Base-by-base conservation (phyloP, 2,113 vertebrate genomes). In the Callopanchax toddi region DNA sequence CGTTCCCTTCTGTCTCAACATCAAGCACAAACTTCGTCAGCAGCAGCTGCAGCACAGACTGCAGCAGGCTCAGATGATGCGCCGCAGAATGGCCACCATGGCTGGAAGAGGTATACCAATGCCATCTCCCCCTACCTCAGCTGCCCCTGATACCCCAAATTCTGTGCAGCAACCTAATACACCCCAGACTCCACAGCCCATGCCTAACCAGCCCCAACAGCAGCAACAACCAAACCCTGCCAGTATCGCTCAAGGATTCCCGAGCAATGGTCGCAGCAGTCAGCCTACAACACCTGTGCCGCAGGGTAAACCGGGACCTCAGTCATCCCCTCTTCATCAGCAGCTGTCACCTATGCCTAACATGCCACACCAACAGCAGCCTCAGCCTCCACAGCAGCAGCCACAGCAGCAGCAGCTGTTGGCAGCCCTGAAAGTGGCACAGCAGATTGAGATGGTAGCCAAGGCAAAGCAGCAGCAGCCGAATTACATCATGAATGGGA, bases 1-100 rank as follows among this genome's bases (percentile, higher is more conserved):
- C 0, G 97, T 99, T 89, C 97, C 97, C 82, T 99, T 99, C 94
- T 99, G 97, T 89, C 94, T 96, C 89, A 99, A 99, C 86, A 99
- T 99, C 90, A 99, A 99, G 92, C 96, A 99, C 84, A 98, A 99
- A 88, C 93, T 99, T 60, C 94, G 95, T 61, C 97, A 99, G 91
- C 97, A 99, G 91, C 97, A 99, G 93, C 93, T 99, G 84, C 97
- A 99, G 86, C 97, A 99, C 54, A 92, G 97, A 72, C 93, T 98
- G 74, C 96, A 98, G 89, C 97, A 99, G 89, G 96, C 96, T 11
- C 97, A 99, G 87, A 94, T 99, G 90, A 98, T 99, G 92, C 96
- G 96, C 62, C 93, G 97, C 81, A 93, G 97, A 86, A 99, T 99
- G 96, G 97, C 97, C 15, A 96, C 97, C 78, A 99, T 99, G 97